phyloP scores from a whole-genome alignment of 2,888 invertebrate species.

The Apamea anceps region DNA sequence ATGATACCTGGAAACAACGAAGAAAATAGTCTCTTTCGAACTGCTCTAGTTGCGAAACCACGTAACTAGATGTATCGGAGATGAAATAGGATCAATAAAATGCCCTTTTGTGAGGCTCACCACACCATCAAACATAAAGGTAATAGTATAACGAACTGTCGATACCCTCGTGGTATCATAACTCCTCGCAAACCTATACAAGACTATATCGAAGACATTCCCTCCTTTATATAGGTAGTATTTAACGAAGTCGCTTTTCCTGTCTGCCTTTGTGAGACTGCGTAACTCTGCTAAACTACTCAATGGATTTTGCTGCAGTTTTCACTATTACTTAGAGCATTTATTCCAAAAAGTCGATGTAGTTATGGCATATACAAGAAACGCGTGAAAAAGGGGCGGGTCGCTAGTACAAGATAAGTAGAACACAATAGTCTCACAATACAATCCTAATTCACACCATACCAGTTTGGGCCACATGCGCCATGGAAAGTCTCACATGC shows the following conservation, averaged over 20 bases:
- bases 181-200: background rate
- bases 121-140: background rate
- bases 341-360: background rate
- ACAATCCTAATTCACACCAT: slow-evolving; percentile 46
- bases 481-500: slow-evolving; percentile 52
- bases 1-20: background rate
- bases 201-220: background rate
- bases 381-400: too few relatives aligned
- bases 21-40: background rate
- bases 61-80: background rate
- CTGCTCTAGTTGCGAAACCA: background rate
- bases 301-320: background rate
- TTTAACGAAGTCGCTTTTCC: too few relatives aligned
- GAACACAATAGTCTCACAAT: slow-evolving; percentile 50
- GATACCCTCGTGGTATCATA: background rate
- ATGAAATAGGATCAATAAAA: background rate
- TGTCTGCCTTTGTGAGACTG: too few relatives aligned
- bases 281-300: too few relatives aligned
- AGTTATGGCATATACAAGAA: too few relatives aligned
- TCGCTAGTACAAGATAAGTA: slow-evolving; percentile 28
- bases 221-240: too few relatives aligned
- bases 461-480: slow-evolving; percentile 37
- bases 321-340: background rate
- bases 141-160: background rate
- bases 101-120: background rate